Evolutionary conservation across 2,888 invertebrate genomes (phyloP).

Genomic region (Xanthorhoe spadicearia): DNA sequence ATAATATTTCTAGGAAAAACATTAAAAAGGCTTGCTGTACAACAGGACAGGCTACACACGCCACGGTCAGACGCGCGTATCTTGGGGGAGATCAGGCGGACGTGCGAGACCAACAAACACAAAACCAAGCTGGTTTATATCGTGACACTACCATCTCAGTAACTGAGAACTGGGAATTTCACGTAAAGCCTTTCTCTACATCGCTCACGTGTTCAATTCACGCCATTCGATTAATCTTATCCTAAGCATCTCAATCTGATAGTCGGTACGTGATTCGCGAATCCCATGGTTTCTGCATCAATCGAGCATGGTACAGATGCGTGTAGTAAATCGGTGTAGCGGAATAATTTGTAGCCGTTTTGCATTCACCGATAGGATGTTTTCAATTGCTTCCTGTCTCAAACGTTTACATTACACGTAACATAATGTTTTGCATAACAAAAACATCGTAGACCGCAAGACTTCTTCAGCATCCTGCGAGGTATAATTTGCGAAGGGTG

Average conservation of each 20-base stretch:
- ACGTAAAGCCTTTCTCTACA: slow-evolving; percentile 57
- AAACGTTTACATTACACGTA: slow-evolving; percentile 56
- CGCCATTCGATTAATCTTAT: slow-evolving; percentile 62
- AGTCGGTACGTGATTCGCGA: slow-evolving; percentile 47
- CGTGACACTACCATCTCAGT: slow-evolving; percentile 61
- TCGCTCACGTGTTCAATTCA: slow-evolving; percentile 56
- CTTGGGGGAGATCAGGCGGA: slow-evolving; percentile 56
- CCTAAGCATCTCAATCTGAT: slow-evolving; percentile 54
- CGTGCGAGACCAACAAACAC: slow-evolving; percentile 57
- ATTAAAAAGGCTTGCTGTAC: slow-evolving; percentile 38
- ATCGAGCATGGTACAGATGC: slow-evolving; percentile 44
- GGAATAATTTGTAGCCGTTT: slow-evolving; percentile 62
- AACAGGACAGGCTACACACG: slow-evolving; percentile 45
- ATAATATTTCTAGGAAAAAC: slow-evolving; percentile 44
- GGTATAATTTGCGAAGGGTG: slow-evolving; percentile 44
- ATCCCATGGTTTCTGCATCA: slow-evolving; percentile 46
- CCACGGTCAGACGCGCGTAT: slow-evolving; percentile 49
- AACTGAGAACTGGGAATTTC: slow-evolving; percentile 61
- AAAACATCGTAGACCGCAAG: slow-evolving; percentile 45
- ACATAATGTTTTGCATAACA: slow-evolving; percentile 52
- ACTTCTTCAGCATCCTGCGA: slow-evolving; percentile 40
- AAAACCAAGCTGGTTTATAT: slow-evolving; percentile 47
- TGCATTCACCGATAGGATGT: slow-evolving; percentile 60
- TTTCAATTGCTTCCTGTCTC: slow-evolving; percentile 61
- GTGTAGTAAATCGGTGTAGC: slow-evolving; percentile 62